Evolutionary conservation across 2,113 vertebrate genomes (phyloP), one percentile per base, ranked within the genome.

Genomic region (Vulpes vulpes): DNA sequence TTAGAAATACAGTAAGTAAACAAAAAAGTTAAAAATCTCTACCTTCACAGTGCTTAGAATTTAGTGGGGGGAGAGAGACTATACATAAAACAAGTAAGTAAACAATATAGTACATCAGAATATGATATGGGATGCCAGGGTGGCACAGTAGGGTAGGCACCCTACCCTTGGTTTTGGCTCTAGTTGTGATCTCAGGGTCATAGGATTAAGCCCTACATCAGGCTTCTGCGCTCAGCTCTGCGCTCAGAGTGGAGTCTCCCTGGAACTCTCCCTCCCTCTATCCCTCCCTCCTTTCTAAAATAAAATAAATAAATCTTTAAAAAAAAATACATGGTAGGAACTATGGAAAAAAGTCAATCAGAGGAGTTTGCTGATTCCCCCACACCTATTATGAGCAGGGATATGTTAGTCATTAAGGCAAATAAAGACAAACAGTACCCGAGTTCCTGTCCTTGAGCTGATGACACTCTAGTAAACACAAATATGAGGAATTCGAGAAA

Each of bases 281-380:
- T 17, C 32, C 32, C 32, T 35, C 67, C 32, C 67, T n/a, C 17
- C 32, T 69, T n/a, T 69, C 32, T 69, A 69, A 69, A 69, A 69
- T 35, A 69, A 69, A 69, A 69, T n/a, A 69, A 19, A n/a, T 19
- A n/a, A 17, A 35, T 35, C 17, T n/a, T 17, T 69, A 55, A 57
- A 57, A 1, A 1, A 35, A 69, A 35, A 17, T 35, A 69, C 35
- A 35, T 69, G 11, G 64, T 73, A 79, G 74, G 25, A 49, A 82
- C 60, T 64, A 49, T 15, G n/a, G 43, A 78, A 60, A 88, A 96
- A 93, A 91, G 76, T 78, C 71, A 94, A 62, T 67, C 73, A 78
- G 16, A 89, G 19, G 51, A 84, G 60, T 35, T 53, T 35, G 30
- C 17, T 87, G 27, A 60, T 74, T 30, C 20, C 30, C 43, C n/a